Evolutionary conservation across 2,888 invertebrate species (phyloP).

Genomic region (Bembecia ichneumoniformis): DNA sequence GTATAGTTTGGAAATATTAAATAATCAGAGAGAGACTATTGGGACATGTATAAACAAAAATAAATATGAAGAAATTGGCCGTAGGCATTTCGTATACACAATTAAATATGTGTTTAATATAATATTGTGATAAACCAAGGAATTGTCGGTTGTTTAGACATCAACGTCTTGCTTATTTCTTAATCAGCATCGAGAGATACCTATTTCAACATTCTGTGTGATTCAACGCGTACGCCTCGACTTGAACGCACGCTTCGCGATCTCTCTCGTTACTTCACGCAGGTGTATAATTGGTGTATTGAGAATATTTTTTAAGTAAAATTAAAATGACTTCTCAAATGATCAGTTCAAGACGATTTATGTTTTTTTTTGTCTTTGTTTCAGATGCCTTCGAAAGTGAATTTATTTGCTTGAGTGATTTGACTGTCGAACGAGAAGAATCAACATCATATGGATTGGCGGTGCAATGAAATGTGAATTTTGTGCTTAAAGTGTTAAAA

Average conservation of each 20-base stretch:
- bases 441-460: constrained; percentile 18
- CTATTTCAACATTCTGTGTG: constrained; percentile 22
- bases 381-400: constrained; percentile 60
- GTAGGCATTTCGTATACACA: too few species aligned
- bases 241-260: constrained; percentile 48
- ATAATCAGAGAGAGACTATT: too few species aligned
- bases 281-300: neutral
- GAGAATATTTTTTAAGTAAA: neutral
- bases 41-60: too few species aligned
- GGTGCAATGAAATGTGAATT: constrained; percentile 65
- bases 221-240: constrained; percentile 39
- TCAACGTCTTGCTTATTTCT: constrained; percentile 51
- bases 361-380: constrained; percentile 42
- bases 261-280: neutral
- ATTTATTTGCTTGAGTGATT: constrained; percentile 49
- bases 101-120: too few species aligned
- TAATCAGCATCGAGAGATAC: constrained; percentile 44
- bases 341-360: too few species aligned
- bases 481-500: constrained; percentile 54
- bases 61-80: too few species aligned
- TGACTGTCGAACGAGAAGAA: constrained; percentile 29
- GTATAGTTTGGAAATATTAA: too few species aligned
- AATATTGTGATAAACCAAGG: too few species aligned
- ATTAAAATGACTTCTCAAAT: too few species aligned
- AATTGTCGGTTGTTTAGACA: constrained; percentile 35